Base-by-base conservation (phyloP, 2,113 vertebrate genomes). In the Tringa solitaria region DNA sequence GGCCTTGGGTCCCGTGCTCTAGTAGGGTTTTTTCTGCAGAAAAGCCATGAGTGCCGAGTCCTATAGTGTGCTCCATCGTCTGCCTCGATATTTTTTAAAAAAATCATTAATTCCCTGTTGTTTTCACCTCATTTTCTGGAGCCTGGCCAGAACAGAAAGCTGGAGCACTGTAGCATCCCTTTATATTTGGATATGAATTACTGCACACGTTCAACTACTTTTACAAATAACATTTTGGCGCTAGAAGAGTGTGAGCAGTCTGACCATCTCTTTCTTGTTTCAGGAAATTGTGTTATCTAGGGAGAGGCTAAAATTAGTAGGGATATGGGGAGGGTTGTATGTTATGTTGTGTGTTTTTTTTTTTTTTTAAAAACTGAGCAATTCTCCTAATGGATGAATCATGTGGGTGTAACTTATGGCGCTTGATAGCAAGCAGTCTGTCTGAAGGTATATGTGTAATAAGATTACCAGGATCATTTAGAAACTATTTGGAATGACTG, bases 221-320 rank as follows among this genome's bases (percentile, higher is more conserved):
- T 23, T 60, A 45, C 64, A 72, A 82, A 46, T 57, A 76, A 26
- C 6, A 7, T 69, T 75, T 82, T 73, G 37, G 45, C n/a, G 10
- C 41, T 87, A 32, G 68, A 80, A 43, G 11, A 69, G 28, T n/a
- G 33, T 60, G 46, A 90, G 35, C 39, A 45, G 14, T 50, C 27
- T 22, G 54, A 50, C 32, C 28, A 10, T 43, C 32, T 72, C 23
- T 10, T 87, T 87, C 84, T 80, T 75, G 15, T 86, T 91, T 89
- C 59, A 69, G 89, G 86, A 95, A 92, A 83, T n/a, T 57, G 26
- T 75, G 41, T 94, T 97, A 78, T 95, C 93, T 87, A 86, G 91
- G 70, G 65, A 95, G 80, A 93, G 46, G 65, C 67, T 96, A 94
- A 95, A 97, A 87, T 74, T 83, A 90, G 81, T 88, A 89, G 48